phyloP scores from a whole-genome alignment of 2,888 invertebrate species.

The Andrena trimmerana region DNA sequence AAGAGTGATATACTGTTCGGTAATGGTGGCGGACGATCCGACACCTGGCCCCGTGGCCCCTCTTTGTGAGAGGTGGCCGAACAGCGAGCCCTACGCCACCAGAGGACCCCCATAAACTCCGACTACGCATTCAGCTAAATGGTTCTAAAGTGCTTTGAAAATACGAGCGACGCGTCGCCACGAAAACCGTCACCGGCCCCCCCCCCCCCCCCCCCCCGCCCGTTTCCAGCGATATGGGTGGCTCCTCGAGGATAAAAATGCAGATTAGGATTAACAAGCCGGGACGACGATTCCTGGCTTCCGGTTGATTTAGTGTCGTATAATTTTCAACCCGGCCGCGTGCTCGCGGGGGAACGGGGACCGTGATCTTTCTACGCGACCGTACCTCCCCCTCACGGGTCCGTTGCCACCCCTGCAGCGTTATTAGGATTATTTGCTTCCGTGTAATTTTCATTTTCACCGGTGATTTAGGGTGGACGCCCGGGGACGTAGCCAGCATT shows the following conservation, averaged over 20 bases:
- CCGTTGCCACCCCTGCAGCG: conserved; percentile 5
- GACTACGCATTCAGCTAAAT: conserved; percentile 78
- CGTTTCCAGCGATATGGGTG: conserved; percentile 64
- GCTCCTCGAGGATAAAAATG: conserved; percentile 75
- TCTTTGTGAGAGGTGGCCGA: conserved; percentile 76
- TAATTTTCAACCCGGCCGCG: conserved; percentile 51
- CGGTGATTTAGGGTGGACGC: conserved; percentile 25
- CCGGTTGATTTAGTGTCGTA: conserved; percentile 71
- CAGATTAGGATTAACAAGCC: conserved; percentile 77
- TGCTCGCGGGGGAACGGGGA: background rate
- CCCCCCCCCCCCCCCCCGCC: conserved; percentile 1
- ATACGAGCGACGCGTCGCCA: conserved; percentile 66
- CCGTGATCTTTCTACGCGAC: conserved; percentile 33
- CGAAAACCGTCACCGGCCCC: conserved; percentile 53
- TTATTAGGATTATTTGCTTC: conserved; percentile 59
- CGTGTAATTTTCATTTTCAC: conserved; percentile 41
- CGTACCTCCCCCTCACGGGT: background rate
- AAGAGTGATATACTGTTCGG: conserved; percentile 84
- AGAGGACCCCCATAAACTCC: conserved; percentile 79
- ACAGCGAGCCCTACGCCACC: conserved; percentile 66
- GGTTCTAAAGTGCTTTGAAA: conserved; percentile 79
- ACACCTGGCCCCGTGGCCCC: conserved; percentile 81
- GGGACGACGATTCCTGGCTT: conserved; percentile 67
- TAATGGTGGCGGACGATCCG: conserved; percentile 82
- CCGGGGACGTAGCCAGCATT: background rate